phyloP scores from a whole-genome alignment of 1,140 invertebrate species.

The Plodia interpunctella region DNA sequence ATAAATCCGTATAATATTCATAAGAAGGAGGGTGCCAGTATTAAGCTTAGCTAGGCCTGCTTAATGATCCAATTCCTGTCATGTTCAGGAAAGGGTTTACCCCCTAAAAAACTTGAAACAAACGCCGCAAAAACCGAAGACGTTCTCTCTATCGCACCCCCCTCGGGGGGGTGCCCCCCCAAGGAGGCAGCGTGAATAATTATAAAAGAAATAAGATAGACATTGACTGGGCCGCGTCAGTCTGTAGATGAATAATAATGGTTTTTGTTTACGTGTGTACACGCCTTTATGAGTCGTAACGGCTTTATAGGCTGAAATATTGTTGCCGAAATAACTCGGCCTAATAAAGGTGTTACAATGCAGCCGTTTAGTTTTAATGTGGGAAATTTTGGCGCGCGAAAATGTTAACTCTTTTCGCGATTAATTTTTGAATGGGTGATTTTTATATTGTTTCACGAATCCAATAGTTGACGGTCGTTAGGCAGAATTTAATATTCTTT shows the following conservation, averaged over 20 bases:
- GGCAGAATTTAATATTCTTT: too few relatives aligned
- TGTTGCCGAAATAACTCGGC: slow-evolving; percentile 41
- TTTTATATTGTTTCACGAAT: too few relatives aligned
- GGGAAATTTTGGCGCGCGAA: too few relatives aligned
- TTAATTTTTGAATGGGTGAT: neutral
- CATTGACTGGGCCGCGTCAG: slow-evolving; percentile 69
- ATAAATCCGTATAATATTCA: slow-evolving; percentile 44
- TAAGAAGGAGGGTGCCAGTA: slow-evolving; percentile 44
- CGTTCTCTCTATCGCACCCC: slow-evolving; percentile 51
- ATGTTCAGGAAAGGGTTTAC: slow-evolving; percentile 74
- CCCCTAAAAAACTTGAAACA: slow-evolving; percentile 77
- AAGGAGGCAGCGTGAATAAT: slow-evolving; percentile 66
- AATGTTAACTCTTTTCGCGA: neutral
- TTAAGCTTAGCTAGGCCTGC: slow-evolving; percentile 68
- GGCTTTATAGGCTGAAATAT: slow-evolving; percentile 49
- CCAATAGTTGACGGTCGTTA: too few relatives aligned
- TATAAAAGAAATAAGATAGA: slow-evolving; percentile 77
- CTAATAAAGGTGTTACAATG: slow-evolving; percentile 28
- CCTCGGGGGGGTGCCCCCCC: slow-evolving; percentile 28
- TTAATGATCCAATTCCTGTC: slow-evolving; percentile 77
- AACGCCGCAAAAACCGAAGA: slow-evolving; percentile 76
- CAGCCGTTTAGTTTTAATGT: slow-evolving; percentile 1
- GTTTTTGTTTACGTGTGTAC: slow-evolving; percentile 65
- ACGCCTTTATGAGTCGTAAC: slow-evolving; percentile 49
- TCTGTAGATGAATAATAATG: slow-evolving; percentile 71